These are phyloP conservation scores for Pocillopora damicornis DNA, from an alignment of 64 coral and sea anemone species.

Conservation along the genomic window DNA sequence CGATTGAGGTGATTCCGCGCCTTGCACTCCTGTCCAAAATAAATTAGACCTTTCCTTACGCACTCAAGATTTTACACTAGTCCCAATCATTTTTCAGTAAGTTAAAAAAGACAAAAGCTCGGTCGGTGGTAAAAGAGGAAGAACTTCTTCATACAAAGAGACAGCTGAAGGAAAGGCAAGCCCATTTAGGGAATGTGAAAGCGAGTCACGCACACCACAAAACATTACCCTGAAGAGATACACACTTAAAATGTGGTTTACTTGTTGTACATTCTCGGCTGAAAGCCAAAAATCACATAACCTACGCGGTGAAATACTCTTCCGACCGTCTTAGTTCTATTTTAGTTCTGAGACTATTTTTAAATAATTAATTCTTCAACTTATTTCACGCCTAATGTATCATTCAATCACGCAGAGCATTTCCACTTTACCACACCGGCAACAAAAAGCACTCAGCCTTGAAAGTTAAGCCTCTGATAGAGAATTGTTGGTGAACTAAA, in stretches of 20 bases:
- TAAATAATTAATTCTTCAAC: neutral
- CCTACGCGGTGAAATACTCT: constrained; percentile 5
- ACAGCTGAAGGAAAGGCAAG: neutral
- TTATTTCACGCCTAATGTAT: neutral
- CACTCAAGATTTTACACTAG: no score
- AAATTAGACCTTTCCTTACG: no score
- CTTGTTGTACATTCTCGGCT: neutral
- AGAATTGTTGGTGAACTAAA: no score
- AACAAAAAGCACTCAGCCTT: no score
- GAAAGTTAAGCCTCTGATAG: no score
- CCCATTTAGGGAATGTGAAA: neutral
- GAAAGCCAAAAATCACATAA: neutral
- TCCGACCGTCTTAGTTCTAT: neutral
- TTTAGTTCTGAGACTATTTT: neutral
- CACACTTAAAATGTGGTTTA: neutral
- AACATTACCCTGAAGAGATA: neutral
- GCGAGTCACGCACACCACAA: neutral
- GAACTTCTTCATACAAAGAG: neutral
- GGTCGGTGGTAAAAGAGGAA: neutral
- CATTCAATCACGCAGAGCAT: no score
- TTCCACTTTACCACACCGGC: no score
- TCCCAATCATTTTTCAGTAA: neutral
- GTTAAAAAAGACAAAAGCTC: neutral
- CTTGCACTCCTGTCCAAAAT: no score
- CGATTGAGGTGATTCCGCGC: no score